Evolutionary conservation across 1,140 invertebrate species (phyloP).

Genomic region (Drosophila elegans): DNA sequence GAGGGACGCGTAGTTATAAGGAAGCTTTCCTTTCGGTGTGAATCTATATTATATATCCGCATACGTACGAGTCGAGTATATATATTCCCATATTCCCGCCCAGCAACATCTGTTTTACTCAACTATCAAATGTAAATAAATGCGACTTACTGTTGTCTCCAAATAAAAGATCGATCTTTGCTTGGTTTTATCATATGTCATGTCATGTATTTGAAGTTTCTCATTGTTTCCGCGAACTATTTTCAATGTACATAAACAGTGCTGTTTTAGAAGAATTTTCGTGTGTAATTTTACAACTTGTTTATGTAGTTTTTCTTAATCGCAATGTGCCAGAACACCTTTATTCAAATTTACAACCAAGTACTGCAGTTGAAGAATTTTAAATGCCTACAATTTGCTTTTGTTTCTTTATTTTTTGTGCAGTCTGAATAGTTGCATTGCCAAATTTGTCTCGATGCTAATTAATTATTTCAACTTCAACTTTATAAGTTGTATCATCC

Average conservation of each 20-base stretch:
- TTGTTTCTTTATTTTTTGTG: slow-evolving; percentile 33
- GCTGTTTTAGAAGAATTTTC: slow-evolving; percentile 57
- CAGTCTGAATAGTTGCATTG: slow-evolving; percentile 72
- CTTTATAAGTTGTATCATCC: slow-evolving; percentile 51
- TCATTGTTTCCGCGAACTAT: slow-evolving; percentile 40
- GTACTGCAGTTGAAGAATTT: slow-evolving; percentile 57
- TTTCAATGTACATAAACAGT: slow-evolving; percentile 69
- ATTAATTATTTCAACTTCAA: slow-evolving; percentile 53
- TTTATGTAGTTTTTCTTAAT: slow-evolving; percentile 40
- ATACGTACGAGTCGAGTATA: slow-evolving; percentile 40
- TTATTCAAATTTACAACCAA: slow-evolving; percentile 61
- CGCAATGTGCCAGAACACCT: slow-evolving; percentile 53
- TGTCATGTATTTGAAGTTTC: slow-evolving; percentile 66
- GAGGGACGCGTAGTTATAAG: slow-evolving; percentile 21
- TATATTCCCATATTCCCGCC: slow-evolving; percentile 31
- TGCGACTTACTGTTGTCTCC: slow-evolving; percentile 64
- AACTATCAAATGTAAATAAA: slow-evolving; percentile 71
- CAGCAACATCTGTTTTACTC: slow-evolving; percentile 28
- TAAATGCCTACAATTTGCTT: slow-evolving; percentile 69
- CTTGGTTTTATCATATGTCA: slow-evolving; percentile 63
- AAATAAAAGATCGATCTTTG: slow-evolving; percentile 25
- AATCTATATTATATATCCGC: slow-evolving; percentile 38
- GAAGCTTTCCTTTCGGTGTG: slow-evolving; percentile 28
- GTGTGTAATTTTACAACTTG: slow-evolving; percentile 72
- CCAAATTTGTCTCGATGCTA: slow-evolving; percentile 55